Evolutionary conservation across 2,113 vertebrate species (phyloP), one percentile per base, ranked within the genome.

Genomic region (Paramisgurnus dabryanus): DNA sequence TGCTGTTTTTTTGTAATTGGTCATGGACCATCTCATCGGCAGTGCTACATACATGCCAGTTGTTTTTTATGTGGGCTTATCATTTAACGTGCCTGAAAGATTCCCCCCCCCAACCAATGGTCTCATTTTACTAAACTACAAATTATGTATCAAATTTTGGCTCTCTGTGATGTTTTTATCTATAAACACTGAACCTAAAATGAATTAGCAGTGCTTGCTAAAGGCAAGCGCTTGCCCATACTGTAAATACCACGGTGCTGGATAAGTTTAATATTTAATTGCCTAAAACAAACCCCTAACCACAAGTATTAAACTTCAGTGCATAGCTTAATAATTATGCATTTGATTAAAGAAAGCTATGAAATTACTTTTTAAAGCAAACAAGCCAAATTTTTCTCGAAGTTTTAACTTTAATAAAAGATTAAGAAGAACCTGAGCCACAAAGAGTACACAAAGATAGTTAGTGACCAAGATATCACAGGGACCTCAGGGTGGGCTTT

Each of bases 1-100:
- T 41, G 39, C 34, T 0, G 53, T 58, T 64, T 72, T 72, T 58
- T 50, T 72, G 57, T 58, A 76, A 77, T 77, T 72, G 67, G 78
- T 76, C 78, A 71, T 57, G 78, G 73, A 7, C 60, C 67, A 72
- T 83, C 80, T 77, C 66, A 58, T 49, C 61, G 34, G 58, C 41
- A 45, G 55, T 45, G 55, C 39, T 6, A 73, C 18, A 18, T 43
- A 43, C 43, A 34, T 17, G 3, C 50, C 4, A 18, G 71, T 45
- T 45, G 40, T 73, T 22, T 43, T 7, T 43, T 58, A 43, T 58
- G 41, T 11, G 11, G n/a, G 17, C n/a, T 58, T 72, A 72, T 70
- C 10, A 70, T 57, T 72, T 41, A 58, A 73, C 13, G n/a, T 18
- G 12, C 40, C 39, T 18, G 43, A 5, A 58, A 12, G 45, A 5